Evolutionary conservation across 2,797 vertebrate genomes (phyloP), one percentile per base, ranked within the genome.

Genomic region (Aldrovandia affinis): DNA sequence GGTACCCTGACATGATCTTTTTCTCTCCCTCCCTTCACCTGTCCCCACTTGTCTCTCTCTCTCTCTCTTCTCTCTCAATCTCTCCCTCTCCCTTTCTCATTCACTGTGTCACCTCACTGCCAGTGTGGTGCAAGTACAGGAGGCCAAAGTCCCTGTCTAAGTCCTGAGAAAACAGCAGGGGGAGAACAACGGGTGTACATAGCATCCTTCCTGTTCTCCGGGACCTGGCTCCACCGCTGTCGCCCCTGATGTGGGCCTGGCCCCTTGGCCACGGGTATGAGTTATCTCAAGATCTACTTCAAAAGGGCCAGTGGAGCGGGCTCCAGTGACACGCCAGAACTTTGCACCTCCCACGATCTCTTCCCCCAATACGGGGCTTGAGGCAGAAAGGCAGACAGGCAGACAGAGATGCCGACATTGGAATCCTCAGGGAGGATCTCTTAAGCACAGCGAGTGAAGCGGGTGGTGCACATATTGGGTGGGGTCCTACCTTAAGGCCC

Each of bases 231-330:
- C 86, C 80, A 84, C 59, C 61, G 81, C 86, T 88, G 86, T 88
- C 81, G 22, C 59, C 84, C 89, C 89, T 87, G 85, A 84, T 83
- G 42, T 85, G 57, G 87, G 84, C 52, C 77, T 86, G 78, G 86
- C 89, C 87, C 85, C 88, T 81, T n/a, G 50, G 85, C 33, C 68
- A 42, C 20, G 12, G 30, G 8, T 33, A 88, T 84, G 78, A 87
- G 89, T 83, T 83, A 84, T 12, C 42, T 52, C 93, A 95, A 93
- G 89, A 94, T 92, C 93, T 93, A 94, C 91, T 87, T 90, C 42
- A 78, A 89, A 80, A 90, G 25, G 82, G 88, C 81, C 86, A 90
- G 80, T n/a, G 25, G 75, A 81, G 59, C 63, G 83, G 22, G 83
- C 10, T 89, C 89, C 88, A 84, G 80, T 81, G 55, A 78, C 25